Evolutionary conservation across 2,888 invertebrate species (phyloP).

Genomic region (Perizoma affinitatum): DNA sequence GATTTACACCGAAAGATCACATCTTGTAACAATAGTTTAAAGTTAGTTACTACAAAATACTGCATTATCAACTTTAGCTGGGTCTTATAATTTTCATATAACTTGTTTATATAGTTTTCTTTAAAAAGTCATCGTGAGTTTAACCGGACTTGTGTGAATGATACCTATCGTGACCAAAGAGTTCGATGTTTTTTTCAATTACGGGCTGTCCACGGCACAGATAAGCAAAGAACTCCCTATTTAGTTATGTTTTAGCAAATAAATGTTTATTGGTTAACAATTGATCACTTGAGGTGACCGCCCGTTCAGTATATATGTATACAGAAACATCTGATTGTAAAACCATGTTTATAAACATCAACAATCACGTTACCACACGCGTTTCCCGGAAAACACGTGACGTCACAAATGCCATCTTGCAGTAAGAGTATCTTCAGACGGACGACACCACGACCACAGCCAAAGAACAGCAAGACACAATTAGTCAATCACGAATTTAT

Average conservation of each 20-base stretch:
- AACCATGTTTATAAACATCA: slow-evolving; percentile 32
- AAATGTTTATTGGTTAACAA: neutral
- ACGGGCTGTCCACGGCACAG: too few species aligned
- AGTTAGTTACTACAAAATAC: neutral
- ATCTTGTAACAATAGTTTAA: slow-evolving; percentile 2
- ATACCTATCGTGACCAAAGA: too few species aligned
- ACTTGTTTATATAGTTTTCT: too few species aligned
- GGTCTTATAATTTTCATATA: too few species aligned
- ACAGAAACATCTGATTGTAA: slow-evolving; percentile 17
- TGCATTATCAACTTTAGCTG: too few species aligned
- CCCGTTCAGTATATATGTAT: neutral
- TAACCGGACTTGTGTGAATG: too few species aligned
- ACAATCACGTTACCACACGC: slow-evolving; percentile 39
- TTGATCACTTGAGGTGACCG: neutral
- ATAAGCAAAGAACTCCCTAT: too few species aligned
- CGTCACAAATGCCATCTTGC: slow-evolving; percentile 34
- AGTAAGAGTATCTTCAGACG: slow-evolving; percentile 19
- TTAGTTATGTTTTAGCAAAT: too few species aligned
- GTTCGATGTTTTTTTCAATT: too few species aligned
- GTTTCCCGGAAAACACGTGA: slow-evolving; percentile 35
- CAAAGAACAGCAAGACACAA: too few species aligned
- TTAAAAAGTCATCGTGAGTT: too few species aligned
- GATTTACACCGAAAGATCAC: slow-evolving; percentile 21
- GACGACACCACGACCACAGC: neutral
- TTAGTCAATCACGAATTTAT: slow-evolving; percentile 3